Evolutionary conservation across 2,797 vertebrate genomes (phyloP).

Genomic region (Rhinichthys osculus): DNA sequence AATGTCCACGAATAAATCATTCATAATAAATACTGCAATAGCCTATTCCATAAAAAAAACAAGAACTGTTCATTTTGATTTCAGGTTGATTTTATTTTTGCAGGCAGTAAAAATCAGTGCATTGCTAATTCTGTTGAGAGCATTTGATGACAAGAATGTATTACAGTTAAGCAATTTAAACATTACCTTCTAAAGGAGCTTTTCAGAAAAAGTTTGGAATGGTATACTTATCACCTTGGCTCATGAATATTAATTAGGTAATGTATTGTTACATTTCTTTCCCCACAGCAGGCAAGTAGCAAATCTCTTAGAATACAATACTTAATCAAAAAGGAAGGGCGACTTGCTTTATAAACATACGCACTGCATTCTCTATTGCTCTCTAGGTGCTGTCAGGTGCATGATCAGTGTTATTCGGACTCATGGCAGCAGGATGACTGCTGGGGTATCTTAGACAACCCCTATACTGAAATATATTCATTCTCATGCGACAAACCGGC

Average conservation of each 20-base stretch:
- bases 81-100: too few relatives aligned
- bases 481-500: conserved; percentile 58
- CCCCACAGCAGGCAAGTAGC: too few relatives aligned
- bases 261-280: background rate
- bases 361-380: background rate
- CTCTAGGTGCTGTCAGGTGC: conserved; percentile 67
- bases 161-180: background rate
- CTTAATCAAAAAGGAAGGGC: background rate
- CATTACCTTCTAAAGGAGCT: background rate
- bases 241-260: background rate
- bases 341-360: background rate
- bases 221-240: too few relatives aligned
- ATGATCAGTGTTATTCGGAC: conserved; percentile 65
- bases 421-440: conserved; percentile 63
- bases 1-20: too few relatives aligned
- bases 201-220: background rate
- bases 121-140: background rate
- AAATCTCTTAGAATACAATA: background rate
- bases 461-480: conserved; percentile 65
- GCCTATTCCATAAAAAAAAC: too few relatives aligned
- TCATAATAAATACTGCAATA: too few relatives aligned
- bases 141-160: background rate
- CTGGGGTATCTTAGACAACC: conserved; percentile 67
- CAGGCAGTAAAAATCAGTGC: too few relatives aligned
- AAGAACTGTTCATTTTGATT: too few relatives aligned